These are phyloP conservation scores for Nannoperca australis DNA, from an alignment of 2,797 vertebrate genomes.

Conservation along the genomic window DNA sequence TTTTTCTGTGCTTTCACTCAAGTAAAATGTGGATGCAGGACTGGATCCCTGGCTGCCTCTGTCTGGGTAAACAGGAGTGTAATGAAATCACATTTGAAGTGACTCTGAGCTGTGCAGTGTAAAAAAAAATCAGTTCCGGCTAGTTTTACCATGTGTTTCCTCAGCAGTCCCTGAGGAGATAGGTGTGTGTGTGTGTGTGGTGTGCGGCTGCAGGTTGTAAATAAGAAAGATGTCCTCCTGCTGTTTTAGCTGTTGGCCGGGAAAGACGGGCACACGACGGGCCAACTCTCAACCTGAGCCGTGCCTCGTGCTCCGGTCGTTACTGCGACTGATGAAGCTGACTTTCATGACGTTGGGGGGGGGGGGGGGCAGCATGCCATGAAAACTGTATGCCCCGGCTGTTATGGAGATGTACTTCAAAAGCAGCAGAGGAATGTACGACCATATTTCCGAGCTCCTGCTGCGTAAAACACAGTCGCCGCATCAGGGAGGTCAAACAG, in stretches of 20 bases:
- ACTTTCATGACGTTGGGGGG: conserved; percentile 37
- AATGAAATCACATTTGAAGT: conserved; percentile 3
- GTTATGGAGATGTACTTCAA: conserved; percentile 69
- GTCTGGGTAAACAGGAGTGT: neutral
- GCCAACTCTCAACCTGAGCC: conserved; percentile 31
- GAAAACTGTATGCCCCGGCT: conserved; percentile 44
- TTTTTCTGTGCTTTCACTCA: neutral
- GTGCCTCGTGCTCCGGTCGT: conserved; percentile 23
- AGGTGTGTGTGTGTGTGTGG: neutral
- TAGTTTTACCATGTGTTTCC: conserved; percentile 22
- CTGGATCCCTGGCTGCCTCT: neutral
- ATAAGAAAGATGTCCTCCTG: conserved; percentile 37
- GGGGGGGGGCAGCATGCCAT: conserved; percentile 8
- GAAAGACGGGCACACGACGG: conserved; percentile 6
- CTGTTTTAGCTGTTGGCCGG: too few species aligned
- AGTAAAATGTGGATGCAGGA: too few species aligned
- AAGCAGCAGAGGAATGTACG: conserved; percentile 54
- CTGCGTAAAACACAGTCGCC: conserved; percentile 9
- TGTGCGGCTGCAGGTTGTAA: conserved; percentile 36
- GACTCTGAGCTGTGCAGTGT: neutral
- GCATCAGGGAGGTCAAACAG: conserved; percentile 39
- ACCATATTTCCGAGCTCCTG: conserved; percentile 18
- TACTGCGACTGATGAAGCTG: conserved; percentile 45
- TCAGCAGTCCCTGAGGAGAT: neutral
- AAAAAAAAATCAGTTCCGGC: neutral